Percentiles rank a stretch among this genome's conserved stretches.
These are phyloP conservation scores for Rachycentron canadum DNA, from an alignment of 2,797 vertebrate genomes.

Conservation along the genomic window DNA sequence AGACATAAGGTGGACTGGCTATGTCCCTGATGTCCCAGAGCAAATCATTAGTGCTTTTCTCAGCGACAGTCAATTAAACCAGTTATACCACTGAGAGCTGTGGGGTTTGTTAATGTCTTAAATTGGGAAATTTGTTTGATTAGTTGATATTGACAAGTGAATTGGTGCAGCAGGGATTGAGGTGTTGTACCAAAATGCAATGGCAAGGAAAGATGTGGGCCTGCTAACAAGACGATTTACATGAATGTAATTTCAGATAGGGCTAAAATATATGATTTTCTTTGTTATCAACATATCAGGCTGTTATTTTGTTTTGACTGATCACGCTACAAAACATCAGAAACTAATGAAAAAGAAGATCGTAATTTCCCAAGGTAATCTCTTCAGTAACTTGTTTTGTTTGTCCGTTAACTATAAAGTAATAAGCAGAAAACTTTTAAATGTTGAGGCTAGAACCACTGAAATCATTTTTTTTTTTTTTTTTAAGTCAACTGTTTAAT, in stretches of 20 bases:
- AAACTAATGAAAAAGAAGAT: not conserved
- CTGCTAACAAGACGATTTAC: not conserved
- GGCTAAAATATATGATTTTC: not conserved
- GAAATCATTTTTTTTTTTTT: too few relatives aligned
- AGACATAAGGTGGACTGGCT: constrained; percentile 13
- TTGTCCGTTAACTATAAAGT: too few relatives aligned
- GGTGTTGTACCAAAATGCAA: not conserved
- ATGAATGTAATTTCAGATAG: constrained; percentile 13
- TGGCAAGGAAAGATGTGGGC: not conserved
- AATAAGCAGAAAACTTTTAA: too few relatives aligned
- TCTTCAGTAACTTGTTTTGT: not conserved
- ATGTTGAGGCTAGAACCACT: too few relatives aligned
- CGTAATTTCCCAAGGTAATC: not conserved
- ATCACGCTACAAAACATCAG: too few relatives aligned
- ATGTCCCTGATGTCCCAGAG: constrained; percentile 49
- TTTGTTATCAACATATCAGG: not conserved
- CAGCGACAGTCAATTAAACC: constrained; percentile 52
- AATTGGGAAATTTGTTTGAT: constrained; percentile 42
- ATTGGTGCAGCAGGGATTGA: not conserved
- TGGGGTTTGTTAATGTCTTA: constrained; percentile 35
- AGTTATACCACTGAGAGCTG: constrained; percentile 37
- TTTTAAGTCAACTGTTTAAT: too few relatives aligned
- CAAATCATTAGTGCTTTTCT: constrained; percentile 64
- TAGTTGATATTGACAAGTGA: constrained; percentile 32
- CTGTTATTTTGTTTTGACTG: too few relatives aligned